Evolutionary conservation across 1,140 invertebrate species (phyloP).

Genomic region (Heliconius congener): DNA sequence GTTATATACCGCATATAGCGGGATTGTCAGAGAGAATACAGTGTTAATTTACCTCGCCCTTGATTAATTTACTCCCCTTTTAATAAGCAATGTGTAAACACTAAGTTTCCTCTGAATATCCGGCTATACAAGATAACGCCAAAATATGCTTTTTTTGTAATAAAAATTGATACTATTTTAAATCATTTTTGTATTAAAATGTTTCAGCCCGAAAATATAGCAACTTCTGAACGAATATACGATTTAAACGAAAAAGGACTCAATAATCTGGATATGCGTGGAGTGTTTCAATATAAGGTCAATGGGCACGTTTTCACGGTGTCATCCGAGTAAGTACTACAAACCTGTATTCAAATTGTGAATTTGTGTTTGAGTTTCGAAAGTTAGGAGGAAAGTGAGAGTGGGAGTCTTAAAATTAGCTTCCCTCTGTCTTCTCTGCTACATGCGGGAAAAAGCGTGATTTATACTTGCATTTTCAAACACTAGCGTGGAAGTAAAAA

Average conservation of each 20-base stretch:
- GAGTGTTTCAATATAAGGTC: constrained; percentile 54
- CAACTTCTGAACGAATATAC: constrained; percentile 57
- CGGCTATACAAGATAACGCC: too few species aligned
- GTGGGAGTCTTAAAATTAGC: neutral
- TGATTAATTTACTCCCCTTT: too few species aligned
- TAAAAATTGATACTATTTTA: too few species aligned
- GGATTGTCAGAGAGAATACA: neutral
- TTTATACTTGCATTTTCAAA: too few species aligned
- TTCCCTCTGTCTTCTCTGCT: neutral
- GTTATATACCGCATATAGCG: neutral
- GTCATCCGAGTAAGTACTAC: constrained; percentile 54
- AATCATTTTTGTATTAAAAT: neutral
- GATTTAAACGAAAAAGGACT: constrained; percentile 54
- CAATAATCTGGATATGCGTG: constrained; percentile 47
- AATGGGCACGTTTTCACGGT: constrained; percentile 58
- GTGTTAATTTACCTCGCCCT: too few species aligned
- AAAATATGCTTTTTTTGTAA: too few species aligned
- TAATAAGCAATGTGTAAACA: too few species aligned
- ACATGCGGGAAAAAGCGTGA: neutral
- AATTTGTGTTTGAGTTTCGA: too few species aligned
- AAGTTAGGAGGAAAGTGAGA: neutral
- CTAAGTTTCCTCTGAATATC: too few species aligned
- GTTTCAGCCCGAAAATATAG: constrained; percentile 59
- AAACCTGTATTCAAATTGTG: neutral
- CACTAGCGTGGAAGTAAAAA: too few species aligned